Evolutionary conservation across 2,888 invertebrate species (phyloP).

Genomic region (Strigamia transsilvanica): DNA sequence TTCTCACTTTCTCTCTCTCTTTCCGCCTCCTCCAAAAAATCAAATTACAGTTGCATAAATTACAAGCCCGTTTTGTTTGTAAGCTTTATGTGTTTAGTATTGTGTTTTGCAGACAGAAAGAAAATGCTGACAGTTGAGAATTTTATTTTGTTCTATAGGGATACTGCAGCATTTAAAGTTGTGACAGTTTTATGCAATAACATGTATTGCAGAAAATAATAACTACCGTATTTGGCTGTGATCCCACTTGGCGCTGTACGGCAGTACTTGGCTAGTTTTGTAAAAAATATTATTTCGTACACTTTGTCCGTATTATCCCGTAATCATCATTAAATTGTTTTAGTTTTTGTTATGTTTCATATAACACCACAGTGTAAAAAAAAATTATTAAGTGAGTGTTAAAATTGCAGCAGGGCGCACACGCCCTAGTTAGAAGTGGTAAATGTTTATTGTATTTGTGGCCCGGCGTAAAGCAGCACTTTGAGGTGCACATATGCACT

Average conservation of each 20-base stretch:
- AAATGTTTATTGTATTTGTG: too few relatives aligned
- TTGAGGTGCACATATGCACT: too few relatives aligned
- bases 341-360: not conserved
- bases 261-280: not conserved
- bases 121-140: not conserved
- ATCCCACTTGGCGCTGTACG: not conserved
- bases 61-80: not conserved
- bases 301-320: not conserved
- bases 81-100: not conserved
- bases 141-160: not conserved
- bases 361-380: too few relatives aligned
- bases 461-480: too few relatives aligned
- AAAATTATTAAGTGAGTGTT: too few relatives aligned
- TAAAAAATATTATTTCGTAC: not conserved
- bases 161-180: not conserved
- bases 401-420: too few relatives aligned
- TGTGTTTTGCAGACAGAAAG: not conserved
- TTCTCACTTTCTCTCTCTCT: not conserved
- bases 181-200: not conserved
- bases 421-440: too few relatives aligned
- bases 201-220: not conserved
- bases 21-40: not conserved
- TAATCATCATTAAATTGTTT: not conserved
- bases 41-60: not conserved
- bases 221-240: not conserved